These are phyloP conservation scores for Rhodophaea formosa DNA, from an alignment of 2,888 invertebrate species.

Conservation along the genomic window DNA sequence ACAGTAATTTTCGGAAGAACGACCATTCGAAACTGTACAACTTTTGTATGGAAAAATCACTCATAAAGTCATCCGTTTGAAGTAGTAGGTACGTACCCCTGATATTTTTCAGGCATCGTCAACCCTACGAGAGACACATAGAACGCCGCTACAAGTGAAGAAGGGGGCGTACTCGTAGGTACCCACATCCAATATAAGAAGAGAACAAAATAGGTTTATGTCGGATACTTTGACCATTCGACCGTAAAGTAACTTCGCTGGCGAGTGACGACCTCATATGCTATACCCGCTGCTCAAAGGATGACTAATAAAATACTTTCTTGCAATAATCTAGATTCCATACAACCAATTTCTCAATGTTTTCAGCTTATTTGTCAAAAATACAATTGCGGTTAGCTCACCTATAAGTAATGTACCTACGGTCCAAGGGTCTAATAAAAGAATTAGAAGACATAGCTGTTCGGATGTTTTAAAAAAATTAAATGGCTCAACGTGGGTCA, in stretches of 20 bases:
- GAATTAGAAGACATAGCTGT: no score
- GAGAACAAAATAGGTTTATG: constrained; percentile 82
- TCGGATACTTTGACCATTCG: constrained; percentile 80
- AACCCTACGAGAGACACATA: constrained; percentile 37
- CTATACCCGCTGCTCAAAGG: constrained; percentile 26
- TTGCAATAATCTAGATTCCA: constrained; percentile 7
- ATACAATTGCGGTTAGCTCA: background rate
- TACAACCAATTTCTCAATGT: background rate
- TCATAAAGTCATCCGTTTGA: constrained; percentile 32
- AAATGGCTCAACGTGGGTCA: no score
- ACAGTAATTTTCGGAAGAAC: no score
- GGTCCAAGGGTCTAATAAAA: no score
- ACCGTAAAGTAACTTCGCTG: constrained; percentile 77
- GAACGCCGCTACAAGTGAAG: constrained; percentile 63
- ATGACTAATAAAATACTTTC: constrained; percentile 15
- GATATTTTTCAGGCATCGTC: constrained; percentile 4
- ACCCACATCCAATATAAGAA: constrained; percentile 78
- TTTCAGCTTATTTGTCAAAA: background rate
- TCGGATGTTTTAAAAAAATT: no score
- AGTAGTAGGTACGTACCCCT: background rate
- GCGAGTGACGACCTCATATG: constrained; percentile 59
- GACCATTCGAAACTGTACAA: no score
- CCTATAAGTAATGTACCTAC: background rate
- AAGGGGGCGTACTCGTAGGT: constrained; percentile 65
- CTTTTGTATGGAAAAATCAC: no score